Percentiles rank a stretch among this genome's conserved stretches.
Conservation (phyloP, 2,113 vertebrate genomes). For the Ahaetulla prasina region DNA sequence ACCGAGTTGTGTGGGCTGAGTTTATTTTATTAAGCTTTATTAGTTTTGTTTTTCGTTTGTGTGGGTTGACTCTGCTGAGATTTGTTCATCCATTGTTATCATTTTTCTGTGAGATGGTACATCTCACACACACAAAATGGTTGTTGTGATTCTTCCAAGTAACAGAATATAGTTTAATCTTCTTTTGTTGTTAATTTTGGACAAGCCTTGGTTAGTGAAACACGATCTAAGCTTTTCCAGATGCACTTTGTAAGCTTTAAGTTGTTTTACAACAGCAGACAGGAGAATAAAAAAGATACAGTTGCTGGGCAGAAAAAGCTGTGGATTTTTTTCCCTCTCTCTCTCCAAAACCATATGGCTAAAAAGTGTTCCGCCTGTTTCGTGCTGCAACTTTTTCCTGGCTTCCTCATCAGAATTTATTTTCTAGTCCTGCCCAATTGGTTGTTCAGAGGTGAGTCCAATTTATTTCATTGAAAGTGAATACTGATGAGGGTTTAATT, state of each 20-base stretch:
- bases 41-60: constrained; percentile 12
- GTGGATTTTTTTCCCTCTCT: background rate
- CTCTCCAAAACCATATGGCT: background rate
- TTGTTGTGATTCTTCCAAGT: background rate
- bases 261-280: background rate
- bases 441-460: background rate
- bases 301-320: background rate
- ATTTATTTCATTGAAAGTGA: background rate
- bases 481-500: background rate
- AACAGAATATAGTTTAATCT: background rate
- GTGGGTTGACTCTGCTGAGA: constrained; percentile 13
- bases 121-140: background rate
- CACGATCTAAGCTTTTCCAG: background rate
- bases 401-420: too few species aligned
- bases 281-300: background rate
- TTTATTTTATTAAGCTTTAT: constrained; percentile 23
- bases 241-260: background rate
- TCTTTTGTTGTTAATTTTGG: background rate
- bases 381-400: background rate
- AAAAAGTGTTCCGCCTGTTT: background rate
- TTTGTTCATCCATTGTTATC: constrained; percentile 18
- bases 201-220: background rate
- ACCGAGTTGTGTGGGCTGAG: background rate
- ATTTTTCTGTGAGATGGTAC: background rate
- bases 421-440: background rate